Conservation (phyloP, 2,888 invertebrate species). For the Shargacucullia verbasci region DNA sequence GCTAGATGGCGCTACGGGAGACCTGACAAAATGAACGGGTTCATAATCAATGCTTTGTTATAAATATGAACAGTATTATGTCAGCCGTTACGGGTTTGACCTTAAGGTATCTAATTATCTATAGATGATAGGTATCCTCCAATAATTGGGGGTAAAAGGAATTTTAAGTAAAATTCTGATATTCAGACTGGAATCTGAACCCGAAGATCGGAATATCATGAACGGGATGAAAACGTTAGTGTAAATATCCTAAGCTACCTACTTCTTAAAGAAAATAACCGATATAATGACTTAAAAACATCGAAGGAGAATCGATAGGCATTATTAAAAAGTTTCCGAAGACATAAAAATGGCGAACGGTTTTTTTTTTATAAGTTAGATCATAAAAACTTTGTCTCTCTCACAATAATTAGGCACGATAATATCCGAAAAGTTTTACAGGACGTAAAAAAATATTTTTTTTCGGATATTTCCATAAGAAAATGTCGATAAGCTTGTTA, state of each 20-base stretch:
- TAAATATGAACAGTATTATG: no score
- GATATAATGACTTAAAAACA: conserved; percentile 45
- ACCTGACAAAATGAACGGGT: no score
- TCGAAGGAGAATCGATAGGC: conserved; percentile 27
- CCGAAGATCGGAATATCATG: no score
- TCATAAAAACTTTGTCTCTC: conserved; percentile 41
- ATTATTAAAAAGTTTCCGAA: conserved; percentile 52
- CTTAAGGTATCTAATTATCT: no score
- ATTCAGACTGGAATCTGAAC: no score
- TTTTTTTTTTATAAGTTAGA: conserved; percentile 54
- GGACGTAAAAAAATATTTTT: conserved; percentile 40
- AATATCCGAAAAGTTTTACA: conserved; percentile 45
- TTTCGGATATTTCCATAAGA: conserved; percentile 9
- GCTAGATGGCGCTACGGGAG: no score
- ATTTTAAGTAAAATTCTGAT: no score
- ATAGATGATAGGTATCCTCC: no score
- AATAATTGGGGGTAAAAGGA: no score
- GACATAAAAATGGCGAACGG: conserved; percentile 39
- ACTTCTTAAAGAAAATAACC: conserved; percentile 13
- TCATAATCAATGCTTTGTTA: no score
- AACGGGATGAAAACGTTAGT: no score
- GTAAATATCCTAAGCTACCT: conserved; percentile 11
- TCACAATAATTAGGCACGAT: conserved; percentile 52
- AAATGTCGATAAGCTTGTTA: conserved; percentile 7
- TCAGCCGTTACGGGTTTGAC: no score